Base-by-base conservation (phyloP, 2,888 invertebrate species). In the Gibbula magus region DNA sequence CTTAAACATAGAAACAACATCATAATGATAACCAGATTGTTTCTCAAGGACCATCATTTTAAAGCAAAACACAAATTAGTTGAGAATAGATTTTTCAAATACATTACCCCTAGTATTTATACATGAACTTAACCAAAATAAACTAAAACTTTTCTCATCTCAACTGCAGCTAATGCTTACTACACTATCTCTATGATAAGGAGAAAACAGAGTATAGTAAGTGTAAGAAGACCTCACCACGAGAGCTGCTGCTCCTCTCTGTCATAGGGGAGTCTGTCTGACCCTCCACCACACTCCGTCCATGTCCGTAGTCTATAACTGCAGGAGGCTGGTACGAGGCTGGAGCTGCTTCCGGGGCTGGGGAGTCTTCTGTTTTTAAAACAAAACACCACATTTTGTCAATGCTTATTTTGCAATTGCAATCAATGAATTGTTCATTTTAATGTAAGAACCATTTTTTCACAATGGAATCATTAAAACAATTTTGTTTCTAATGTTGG, bases 261-360 rank as follows among this genome's bases (percentile, higher is more conserved):
- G 78, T 78, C 32, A 20, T 75, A 2, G 77, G 61, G 13, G 61
- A 61, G 29, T 61, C 51, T 0, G 74, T 18, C 51, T 22, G 13
- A 22, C 51, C 53, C 53, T 75, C 75, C 7, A 29, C 18, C 16
- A 54, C n/a, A 16, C 32, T 29, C 66, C 82, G 84, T 16, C 88
- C 88, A 81, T 89, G 89, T 5, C 87, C 89, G 78, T 89, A 89
- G 77, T 89, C 89, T 78, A 89, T 88, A 1, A 89, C 89, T 66
- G 87, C 86, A 39, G 52, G 75, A 8, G 75, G 35, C 39, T 70
- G 32, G 39, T 70, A 70, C 8, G 45, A 8, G 18, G 70, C 35
- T 20, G 61, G 29, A 25, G 45, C 5, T 4, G 45, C 45, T 45
- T 45, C 61, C 25, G 61, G 61, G 29, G 2, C 61, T 10, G 61